phyloP scores from a whole-genome alignment of 2,888 invertebrate species.

The Subacronicta megacephala region DNA sequence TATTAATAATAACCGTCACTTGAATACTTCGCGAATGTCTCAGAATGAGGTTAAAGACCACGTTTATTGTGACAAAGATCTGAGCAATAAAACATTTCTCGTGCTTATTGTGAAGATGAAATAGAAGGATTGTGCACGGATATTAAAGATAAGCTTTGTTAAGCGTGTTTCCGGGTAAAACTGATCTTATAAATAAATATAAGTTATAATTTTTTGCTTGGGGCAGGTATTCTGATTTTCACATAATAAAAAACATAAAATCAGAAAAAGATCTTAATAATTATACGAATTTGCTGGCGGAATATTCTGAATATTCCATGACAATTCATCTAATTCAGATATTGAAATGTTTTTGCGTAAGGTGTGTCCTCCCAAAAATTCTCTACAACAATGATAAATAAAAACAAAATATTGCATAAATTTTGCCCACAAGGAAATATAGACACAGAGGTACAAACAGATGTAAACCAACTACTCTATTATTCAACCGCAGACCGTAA shows the following conservation, averaged over 20 bases:
- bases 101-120: slow-evolving; percentile 7
- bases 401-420: slow-evolving; percentile 7
- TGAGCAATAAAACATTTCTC: slow-evolving; percentile 19
- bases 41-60: slow-evolving; percentile 32
- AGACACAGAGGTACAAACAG: slow-evolving; percentile 3
- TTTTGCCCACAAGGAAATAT: slow-evolving; percentile 16
- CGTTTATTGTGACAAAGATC: slow-evolving; percentile 25
- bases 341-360: too few species aligned
- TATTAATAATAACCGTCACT: slow-evolving; percentile 47
- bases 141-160: slow-evolving; percentile 11
- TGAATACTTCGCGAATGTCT: slow-evolving; percentile 32
- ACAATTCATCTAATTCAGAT: too few species aligned
- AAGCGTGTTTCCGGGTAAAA: slow-evolving; percentile 1
- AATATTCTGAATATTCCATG: too few species aligned
- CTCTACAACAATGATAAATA: neutral
- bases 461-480: slow-evolving; percentile 37
- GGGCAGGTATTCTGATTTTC: too few species aligned
- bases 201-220: too few species aligned
- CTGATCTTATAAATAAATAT: too few species aligned
- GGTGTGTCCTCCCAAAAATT: too few species aligned
- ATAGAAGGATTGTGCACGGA: slow-evolving; percentile 6
- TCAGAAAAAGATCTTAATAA: too few species aligned
- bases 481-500: slow-evolving; percentile 35
- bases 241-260: too few species aligned
- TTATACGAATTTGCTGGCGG: too few species aligned